These are phyloP conservation scores for Hydrophis major DNA, from an alignment of 2,797 vertebrate genomes.

Conservation along the genomic window DNA sequence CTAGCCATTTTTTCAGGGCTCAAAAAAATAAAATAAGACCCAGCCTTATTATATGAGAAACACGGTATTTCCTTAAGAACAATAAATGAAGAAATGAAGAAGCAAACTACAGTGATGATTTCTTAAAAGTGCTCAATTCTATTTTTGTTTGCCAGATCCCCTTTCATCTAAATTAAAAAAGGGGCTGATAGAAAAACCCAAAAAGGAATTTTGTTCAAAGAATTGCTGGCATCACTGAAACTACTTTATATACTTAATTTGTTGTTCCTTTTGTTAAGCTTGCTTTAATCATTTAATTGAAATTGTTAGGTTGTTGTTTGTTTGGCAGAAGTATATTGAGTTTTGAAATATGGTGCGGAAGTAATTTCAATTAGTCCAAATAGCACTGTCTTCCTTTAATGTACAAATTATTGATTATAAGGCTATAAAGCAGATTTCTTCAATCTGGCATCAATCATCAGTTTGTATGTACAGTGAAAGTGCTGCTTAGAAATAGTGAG, in stretches of 20 bases:
- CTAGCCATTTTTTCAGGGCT: too few relatives aligned
- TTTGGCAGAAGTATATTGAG: background rate
- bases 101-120: background rate
- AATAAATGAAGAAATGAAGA: background rate
- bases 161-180: background rate
- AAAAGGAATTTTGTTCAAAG: background rate
- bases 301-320: background rate
- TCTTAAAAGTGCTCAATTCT: background rate
- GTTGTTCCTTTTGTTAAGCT: background rate
- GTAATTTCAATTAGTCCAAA: background rate
- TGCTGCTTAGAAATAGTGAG: background rate
- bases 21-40: too few relatives aligned
- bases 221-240: background rate
- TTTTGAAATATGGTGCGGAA: background rate
- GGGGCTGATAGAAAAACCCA: background rate
- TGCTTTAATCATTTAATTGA: slow-evolving; percentile 8
- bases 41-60: too few relatives aligned
- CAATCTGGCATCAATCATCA: background rate
- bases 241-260: background rate
- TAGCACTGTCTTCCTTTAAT: background rate
- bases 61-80: background rate
- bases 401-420: background rate
- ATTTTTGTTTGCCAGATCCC: background rate
- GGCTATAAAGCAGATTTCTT: background rate
- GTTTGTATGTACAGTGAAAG: background rate